Evolutionary conservation across 1,140 invertebrate genomes (phyloP).

Genomic region (Drosophila kikkawai): DNA sequence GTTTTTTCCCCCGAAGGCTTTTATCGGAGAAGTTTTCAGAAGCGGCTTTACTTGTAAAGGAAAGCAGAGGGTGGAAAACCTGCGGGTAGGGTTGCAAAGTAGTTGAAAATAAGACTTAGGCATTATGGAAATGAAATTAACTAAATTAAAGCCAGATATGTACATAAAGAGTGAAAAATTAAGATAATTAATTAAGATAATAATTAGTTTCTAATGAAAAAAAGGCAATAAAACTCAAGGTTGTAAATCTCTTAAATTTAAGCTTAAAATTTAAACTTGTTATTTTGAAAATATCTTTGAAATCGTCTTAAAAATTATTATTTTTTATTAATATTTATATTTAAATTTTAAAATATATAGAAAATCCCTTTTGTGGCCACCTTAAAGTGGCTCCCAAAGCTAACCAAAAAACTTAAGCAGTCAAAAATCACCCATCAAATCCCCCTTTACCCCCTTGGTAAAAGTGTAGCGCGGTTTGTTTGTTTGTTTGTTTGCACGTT

Average conservation of each 20-base stretch:
- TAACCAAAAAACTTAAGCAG: constrained; percentile 13
- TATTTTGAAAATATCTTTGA: background rate
- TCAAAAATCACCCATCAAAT: constrained; percentile 21
- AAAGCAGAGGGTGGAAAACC: constrained; percentile 31
- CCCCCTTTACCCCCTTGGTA: background rate
- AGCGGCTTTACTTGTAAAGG: constrained; percentile 20
- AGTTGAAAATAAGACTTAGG: background rate
- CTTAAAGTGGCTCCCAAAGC: constrained; percentile 19
- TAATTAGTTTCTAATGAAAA: no score
- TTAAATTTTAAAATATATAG: background rate
- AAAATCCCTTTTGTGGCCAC: background rate
- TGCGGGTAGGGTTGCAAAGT: constrained; percentile 15
- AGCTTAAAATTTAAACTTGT: background rate
- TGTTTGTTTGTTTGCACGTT: constrained; percentile 58
- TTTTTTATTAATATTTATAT: background rate
- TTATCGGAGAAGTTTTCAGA: constrained; percentile 11
- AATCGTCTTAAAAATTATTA: no score
- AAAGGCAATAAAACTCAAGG: no score
- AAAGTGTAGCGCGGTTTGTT: constrained; percentile 39
- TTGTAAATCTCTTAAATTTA: background rate
- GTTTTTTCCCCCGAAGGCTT: constrained; percentile 6
- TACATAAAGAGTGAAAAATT: no score
- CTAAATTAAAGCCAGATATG: constrained; percentile 8
- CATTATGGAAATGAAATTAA: constrained; percentile 17
- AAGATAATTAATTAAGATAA: background rate